Base-by-base conservation (phyloP, 1,140 invertebrate species). In the Apis dorsata region DNA sequence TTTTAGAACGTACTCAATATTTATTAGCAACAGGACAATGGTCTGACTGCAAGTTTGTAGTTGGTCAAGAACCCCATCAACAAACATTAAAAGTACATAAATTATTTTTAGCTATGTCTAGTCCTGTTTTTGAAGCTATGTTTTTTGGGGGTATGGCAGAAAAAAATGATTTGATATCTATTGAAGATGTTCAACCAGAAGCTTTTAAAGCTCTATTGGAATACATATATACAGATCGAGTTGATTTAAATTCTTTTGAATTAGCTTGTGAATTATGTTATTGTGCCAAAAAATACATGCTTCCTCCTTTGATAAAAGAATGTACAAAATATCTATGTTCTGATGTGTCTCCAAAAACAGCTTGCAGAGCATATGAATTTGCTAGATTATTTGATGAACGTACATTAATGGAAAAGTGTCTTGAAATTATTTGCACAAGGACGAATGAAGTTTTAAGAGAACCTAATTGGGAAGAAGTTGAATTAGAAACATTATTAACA, bases 271-370 rank as follows among this genome's bases (percentile, higher is more conserved):
- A 98, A 86, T 93, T 98, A 19, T 98, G 97, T 91, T 97, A 98
- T 92, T 97, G 96, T 77, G 97, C 97, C 19, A 98, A 98, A 89
- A 98, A 98, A 88, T 98, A 98, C 88, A 97, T 98, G 96, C 90
- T 98, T 28, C 97, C 97, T 1, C 95, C 96, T 92, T 94, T 98
- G 10, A 96, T 97, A 0, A 96, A 97, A 81, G 95, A 97, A 88
- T 98, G 97, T 90, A 97, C 96, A 0, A 95, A 96, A 79, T 97
- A 96, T 91, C 93, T 98, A 53, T 97, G 96, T 96, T 96, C 95
- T 2, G 97, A 98, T 91, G 93, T 98, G 2, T 95, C 96, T 84
- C 95, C 97, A 0, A 96, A 96, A 84, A 98, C 97, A 93, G 97
- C 96, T 12, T 98, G 97, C 88, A 94, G 97, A 82, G 96, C 97